These are phyloP conservation scores for Eriosoma lanigerum DNA, from an alignment of 1,140 invertebrate species.

Conservation along the genomic window DNA sequence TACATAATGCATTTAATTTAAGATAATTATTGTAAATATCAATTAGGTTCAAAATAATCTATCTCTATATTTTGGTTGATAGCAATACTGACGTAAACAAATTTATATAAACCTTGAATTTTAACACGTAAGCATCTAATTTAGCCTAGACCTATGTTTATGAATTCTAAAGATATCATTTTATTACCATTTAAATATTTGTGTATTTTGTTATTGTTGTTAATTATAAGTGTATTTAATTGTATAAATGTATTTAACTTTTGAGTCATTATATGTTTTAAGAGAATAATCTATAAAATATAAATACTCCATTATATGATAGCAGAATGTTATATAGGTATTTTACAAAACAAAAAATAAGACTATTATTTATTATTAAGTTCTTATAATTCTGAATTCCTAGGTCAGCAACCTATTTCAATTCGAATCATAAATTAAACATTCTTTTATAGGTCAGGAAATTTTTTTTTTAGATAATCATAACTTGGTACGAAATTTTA, in stretches of 20 bases:
- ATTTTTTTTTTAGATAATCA: too few species aligned
- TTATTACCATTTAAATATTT: neutral
- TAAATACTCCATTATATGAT: too few species aligned
- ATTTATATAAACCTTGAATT: constrained; percentile 21
- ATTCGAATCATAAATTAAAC: too few species aligned
- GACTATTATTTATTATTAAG: too few species aligned
- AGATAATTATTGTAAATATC: constrained; percentile 11
- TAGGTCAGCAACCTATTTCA: too few species aligned
- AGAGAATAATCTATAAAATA: neutral
- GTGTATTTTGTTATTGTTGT: constrained; percentile 4
- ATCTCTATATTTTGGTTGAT: constrained; percentile 17
- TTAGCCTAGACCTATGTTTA: neutral
- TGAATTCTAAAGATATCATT: neutral
- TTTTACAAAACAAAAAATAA: too few species aligned
- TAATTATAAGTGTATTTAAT: neutral
- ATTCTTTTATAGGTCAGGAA: too few species aligned
- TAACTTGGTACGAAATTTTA: too few species aligned
- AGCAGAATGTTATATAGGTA: too few species aligned
- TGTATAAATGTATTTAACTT: too few species aligned
- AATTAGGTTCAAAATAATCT: neutral
- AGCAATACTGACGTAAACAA: constrained; percentile 31
- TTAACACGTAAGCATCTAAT: constrained; percentile 12
- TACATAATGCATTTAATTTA: neutral
- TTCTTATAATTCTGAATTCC: too few species aligned
- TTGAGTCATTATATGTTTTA: neutral